Evolutionary conservation across 2,888 invertebrate species (phyloP).

Genomic region (Suillia variegata): DNA sequence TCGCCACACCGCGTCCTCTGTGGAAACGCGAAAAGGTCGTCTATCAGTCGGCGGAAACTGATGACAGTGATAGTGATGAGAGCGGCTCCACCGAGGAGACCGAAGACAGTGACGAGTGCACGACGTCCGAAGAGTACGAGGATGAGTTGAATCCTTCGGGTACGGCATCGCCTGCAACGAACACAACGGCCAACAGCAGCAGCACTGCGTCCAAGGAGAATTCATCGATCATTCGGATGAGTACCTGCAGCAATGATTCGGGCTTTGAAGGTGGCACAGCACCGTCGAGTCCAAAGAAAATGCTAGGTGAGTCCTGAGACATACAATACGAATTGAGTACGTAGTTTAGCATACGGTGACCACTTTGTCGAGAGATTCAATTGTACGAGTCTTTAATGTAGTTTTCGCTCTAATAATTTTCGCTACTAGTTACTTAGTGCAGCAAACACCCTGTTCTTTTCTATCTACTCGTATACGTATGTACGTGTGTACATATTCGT

Average conservation of each 20-base stretch:
- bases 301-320: conserved; percentile 60
- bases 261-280: conserved; percentile 77
- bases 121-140: conserved; percentile 51
- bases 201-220: conserved; percentile 36
- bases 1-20: conserved; percentile 69
- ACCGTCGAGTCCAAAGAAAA: conserved; percentile 70
- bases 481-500: too few relatives aligned
- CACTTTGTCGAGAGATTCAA: conserved; percentile 17
- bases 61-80: conserved; percentile 57
- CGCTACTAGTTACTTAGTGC: too few relatives aligned
- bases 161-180: conserved; percentile 19
- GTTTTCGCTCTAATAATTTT: too few relatives aligned
- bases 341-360: conserved; percentile 20
- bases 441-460: too few relatives aligned
- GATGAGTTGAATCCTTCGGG: conserved; percentile 41
- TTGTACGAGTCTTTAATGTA: too few relatives aligned
- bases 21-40: conserved; percentile 64
- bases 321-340: not conserved
- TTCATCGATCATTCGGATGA: conserved; percentile 64
- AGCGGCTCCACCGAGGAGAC: conserved; percentile 46
- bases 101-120: conserved; percentile 55
- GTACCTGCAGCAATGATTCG: conserved; percentile 83
- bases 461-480: too few relatives aligned
- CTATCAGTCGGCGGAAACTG: conserved; percentile 61
- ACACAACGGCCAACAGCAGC: conserved; percentile 20